A percentile compares a stretch with the other conserved stretches of the same genome.
phyloP scores from a whole-genome alignment of 2,113 vertebrate genomes.

The Trachemys scripta region DNA sequence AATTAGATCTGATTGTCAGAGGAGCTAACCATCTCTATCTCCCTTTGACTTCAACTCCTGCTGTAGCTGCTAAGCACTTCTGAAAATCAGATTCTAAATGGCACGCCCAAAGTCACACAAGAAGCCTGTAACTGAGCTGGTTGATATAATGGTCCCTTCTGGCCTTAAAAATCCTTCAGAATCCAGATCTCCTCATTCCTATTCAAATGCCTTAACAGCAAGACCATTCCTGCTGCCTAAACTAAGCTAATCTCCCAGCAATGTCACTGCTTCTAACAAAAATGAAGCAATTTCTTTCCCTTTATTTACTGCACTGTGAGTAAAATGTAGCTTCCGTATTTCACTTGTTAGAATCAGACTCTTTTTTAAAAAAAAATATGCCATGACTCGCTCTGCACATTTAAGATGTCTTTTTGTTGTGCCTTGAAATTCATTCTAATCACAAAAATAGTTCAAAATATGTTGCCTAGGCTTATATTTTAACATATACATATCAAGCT shows the following conservation, averaged over 20 bases:
- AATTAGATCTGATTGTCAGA: background rate
- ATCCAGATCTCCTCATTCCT: conserved; percentile 4
- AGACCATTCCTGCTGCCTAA: conserved; percentile 33
- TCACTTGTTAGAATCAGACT: conserved; percentile 49
- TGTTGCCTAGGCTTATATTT: conserved; percentile 59
- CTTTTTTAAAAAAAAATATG: background rate
- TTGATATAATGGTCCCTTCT: background rate
- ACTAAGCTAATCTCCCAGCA: conserved; percentile 59
- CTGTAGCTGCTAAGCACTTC: background rate
- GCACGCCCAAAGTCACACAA: background rate
- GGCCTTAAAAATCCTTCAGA: background rate
- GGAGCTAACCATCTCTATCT: background rate
- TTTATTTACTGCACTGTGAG: conserved; percentile 45
- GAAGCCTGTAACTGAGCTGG: background rate
- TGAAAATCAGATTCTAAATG: background rate
- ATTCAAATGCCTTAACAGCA: conserved; percentile 39
- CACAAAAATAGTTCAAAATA: conserved; percentile 42
- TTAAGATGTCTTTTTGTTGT: background rate
- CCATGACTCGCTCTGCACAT: conserved; percentile 49
- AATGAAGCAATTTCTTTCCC: conserved; percentile 28
- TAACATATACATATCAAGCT: conserved; percentile 43
- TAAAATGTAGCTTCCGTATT: conserved; percentile 58
- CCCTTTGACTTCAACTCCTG: background rate
- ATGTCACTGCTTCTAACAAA: conserved; percentile 46
- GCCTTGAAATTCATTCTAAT: conserved; percentile 33